Base-by-base conservation (phyloP, 2,888 invertebrate species). In the Tinea trinotella region DNA sequence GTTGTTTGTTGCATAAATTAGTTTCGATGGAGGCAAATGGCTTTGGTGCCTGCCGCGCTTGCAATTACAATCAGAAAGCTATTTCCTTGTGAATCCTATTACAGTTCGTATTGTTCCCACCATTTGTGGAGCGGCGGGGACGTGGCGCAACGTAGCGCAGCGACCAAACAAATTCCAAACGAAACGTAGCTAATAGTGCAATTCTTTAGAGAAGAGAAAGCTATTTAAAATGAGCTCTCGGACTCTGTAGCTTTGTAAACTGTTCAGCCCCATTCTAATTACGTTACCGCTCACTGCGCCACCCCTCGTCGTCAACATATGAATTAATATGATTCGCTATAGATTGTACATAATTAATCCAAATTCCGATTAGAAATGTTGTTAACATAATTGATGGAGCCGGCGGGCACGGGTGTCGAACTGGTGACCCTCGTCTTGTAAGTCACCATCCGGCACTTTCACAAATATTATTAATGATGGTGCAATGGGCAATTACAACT, bases 21-120 rank as follows among this genome's bases (percentile, higher is more conserved):
- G n/a, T n/a, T 35, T 35, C 35, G 35, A 35, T 24, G 24, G 24
- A 5, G 9, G n/a, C 24, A 24, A 24, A 24, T n/a, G n/a, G n/a
- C n/a, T 9, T 24, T 7, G 24, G 24, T 24, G 9, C 9, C 24
- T 24, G 5, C n/a, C 24, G 6, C 17, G 18, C 7, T 46, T n/a
- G 19, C 46, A 46, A 46, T 46, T 19, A 46, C 19, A 46, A 46
- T 46, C 19, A 46, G 15, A 46, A 19, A 10, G 46, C 46, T 6
- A 46, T 46, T 19, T 19, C 18, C 9, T 46, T 40, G 9, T 10
- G 19, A 46, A 46, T 46, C 46, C 18, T 46, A 46, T 46, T 46
- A 46, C 3, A 40, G 40, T 15, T 12, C n/a, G 40, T 40, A 40
- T 40, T 40, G 40, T 40, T 4, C 40, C 40, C 40, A 7, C 24